phyloP scores from a whole-genome alignment of 2,797 vertebrate species.

The Falco rusticolus region DNA sequence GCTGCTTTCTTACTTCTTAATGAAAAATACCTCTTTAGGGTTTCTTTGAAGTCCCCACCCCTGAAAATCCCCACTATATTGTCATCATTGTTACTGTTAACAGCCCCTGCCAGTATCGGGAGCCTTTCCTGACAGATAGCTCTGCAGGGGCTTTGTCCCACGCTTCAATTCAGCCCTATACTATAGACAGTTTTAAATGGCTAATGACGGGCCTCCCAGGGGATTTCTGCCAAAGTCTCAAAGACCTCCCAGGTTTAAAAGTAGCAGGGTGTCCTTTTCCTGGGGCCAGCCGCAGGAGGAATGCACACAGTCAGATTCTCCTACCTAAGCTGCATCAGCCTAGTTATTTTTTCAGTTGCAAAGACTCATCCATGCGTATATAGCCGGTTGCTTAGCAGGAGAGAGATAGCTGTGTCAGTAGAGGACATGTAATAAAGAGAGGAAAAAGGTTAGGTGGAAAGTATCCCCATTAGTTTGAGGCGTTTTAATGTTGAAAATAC shows the following conservation, averaged over 20 bases:
- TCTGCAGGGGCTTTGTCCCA: slow-evolving; percentile 32
- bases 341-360: slow-evolving; percentile 49
- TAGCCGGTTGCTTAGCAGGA: slow-evolving; percentile 20
- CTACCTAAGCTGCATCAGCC: slow-evolving; percentile 55
- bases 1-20: slow-evolving; percentile 60
- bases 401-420: slow-evolving; percentile 21
- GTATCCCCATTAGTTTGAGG: neutral
- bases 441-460: neutral
- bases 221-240: slow-evolving; percentile 46
- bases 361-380: slow-evolving; percentile 51
- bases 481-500: neutral
- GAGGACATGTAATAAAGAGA: neutral
- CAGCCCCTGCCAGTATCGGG: slow-evolving; percentile 44
- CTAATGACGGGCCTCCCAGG: slow-evolving; percentile 56
- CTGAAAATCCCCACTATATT: slow-evolving; percentile 30
- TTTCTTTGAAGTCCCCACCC: slow-evolving; percentile 58
- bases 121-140: slow-evolving; percentile 54
- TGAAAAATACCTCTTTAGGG: slow-evolving; percentile 62
- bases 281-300: slow-evolving; percentile 44
- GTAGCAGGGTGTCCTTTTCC: slow-evolving; percentile 60
- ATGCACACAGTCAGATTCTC: slow-evolving; percentile 51
- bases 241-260: slow-evolving; percentile 66
- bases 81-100: slow-evolving; percentile 58
- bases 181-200: slow-evolving; percentile 20
- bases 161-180: neutral